Evolutionary conservation across 1,140 invertebrate species (phyloP).

Genomic region (Apis cerana): DNA sequence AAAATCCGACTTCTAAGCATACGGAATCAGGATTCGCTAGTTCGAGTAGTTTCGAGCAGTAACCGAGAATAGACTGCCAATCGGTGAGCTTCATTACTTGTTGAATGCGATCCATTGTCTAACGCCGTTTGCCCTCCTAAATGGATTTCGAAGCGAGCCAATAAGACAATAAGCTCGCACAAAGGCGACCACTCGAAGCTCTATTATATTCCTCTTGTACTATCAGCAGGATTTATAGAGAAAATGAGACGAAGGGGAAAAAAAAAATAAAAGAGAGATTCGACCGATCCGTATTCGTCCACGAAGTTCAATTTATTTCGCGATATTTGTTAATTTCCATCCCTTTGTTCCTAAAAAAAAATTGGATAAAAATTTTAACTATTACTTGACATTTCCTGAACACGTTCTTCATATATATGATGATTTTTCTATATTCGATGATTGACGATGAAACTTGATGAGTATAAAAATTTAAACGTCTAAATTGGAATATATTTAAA

Average conservation of each 20-base stretch:
- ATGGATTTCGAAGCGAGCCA: slow-evolving; percentile 68
- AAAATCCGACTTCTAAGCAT: slow-evolving; percentile 47
- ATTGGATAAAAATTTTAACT: too few species aligned
- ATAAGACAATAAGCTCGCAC: slow-evolving; percentile 66
- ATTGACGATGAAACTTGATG: too few species aligned
- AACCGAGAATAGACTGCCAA: slow-evolving; percentile 52
- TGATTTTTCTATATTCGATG: too few species aligned
- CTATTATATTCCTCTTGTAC: slow-evolving; percentile 52
- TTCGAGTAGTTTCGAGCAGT: slow-evolving; percentile 45
- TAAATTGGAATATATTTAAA: too few species aligned
- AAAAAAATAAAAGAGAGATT: not conserved
- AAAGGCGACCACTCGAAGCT: slow-evolving; percentile 52
- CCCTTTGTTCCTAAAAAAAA: not conserved
- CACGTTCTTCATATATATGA: too few species aligned
- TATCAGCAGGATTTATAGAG: slow-evolving; percentile 44
- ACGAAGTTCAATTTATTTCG: slow-evolving; percentile 17
- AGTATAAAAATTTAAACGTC: too few species aligned
- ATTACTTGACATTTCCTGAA: too few species aligned
- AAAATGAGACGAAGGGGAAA: slow-evolving; percentile 23
- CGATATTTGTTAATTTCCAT: not conserved
- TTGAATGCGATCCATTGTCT: slow-evolving; percentile 67
- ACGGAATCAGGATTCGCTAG: slow-evolving; percentile 32
- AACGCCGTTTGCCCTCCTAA: slow-evolving; percentile 64
- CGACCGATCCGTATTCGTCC: not conserved
- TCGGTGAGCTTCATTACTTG: slow-evolving; percentile 66